Conservation (phyloP, 1,140 invertebrate genomes). For the Steinernema feltiae region DNA sequence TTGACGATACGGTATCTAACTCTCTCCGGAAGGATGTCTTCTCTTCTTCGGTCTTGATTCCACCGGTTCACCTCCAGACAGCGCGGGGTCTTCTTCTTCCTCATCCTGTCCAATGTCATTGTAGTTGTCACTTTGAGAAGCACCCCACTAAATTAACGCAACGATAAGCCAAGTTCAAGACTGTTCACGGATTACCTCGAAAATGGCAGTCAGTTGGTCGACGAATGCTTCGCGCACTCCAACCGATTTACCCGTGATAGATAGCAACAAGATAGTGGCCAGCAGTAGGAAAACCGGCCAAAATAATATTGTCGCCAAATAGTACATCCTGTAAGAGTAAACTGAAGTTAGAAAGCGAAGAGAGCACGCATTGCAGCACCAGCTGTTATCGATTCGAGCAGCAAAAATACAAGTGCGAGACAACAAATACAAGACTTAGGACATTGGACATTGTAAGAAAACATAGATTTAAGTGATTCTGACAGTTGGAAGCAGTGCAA, state of each 20-base stretch:
- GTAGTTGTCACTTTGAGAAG: neutral
- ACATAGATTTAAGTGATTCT: no score
- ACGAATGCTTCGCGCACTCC: conserved; percentile 21
- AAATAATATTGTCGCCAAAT: neutral
- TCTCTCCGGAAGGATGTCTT: conserved; percentile 10
- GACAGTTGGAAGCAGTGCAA: no score
- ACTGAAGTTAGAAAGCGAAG: neutral
- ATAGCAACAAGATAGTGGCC: conserved; percentile 14
- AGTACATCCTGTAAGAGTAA: neutral
- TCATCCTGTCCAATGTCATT: neutral
- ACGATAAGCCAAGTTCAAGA: neutral
- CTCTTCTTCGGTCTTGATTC: conserved; percentile 6
- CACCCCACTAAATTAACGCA: conserved; percentile 12
- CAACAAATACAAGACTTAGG: neutral
- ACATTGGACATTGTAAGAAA: neutral
- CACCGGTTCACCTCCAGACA: neutral
- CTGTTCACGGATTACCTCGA: conserved; percentile 25
- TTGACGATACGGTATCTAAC: neutral
- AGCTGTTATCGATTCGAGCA: neutral
- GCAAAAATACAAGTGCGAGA: neutral
- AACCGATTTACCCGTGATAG: conserved; percentile 25
- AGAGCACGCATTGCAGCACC: neutral
- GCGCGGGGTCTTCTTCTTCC: neutral
- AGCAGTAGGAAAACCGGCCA: conserved; percentile 21
- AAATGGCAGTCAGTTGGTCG: conserved; percentile 17